Conservation (phyloP, 2,113 vertebrate genomes). For the Astatoreochromis straeleni region DNA sequence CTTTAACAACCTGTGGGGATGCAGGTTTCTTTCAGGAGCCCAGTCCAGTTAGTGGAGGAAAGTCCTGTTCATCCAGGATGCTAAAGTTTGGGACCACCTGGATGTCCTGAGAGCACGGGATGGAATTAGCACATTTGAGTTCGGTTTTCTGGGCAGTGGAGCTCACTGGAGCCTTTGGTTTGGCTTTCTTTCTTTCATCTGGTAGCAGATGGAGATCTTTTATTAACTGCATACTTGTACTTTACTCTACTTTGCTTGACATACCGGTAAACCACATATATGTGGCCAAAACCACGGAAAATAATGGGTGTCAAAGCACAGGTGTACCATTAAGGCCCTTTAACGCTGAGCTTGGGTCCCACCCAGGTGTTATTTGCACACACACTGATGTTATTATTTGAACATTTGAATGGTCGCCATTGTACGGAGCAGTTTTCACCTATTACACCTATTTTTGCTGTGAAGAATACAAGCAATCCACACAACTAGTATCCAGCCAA, state of each 20-base stretch:
- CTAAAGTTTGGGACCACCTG: not conserved
- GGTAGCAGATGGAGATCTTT: not conserved
- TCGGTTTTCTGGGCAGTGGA: not conserved
- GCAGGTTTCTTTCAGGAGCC: not conserved
- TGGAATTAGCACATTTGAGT: not conserved
- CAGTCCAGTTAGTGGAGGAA: not conserved
- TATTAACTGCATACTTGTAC: not conserved
- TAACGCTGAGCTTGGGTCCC: not conserved
- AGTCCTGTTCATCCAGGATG: not conserved
- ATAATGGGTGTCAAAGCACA: not conserved
- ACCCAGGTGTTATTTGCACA: not conserved
- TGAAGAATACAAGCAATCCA: not conserved
- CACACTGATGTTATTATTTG: not conserved
- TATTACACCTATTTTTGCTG: not conserved
- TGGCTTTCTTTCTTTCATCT: not conserved
- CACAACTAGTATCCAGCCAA: not conserved
- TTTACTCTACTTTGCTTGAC: not conserved
- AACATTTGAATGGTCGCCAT: not conserved
- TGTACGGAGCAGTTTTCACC: not conserved
- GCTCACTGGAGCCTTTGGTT: not conserved
- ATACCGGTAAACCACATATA: not conserved
- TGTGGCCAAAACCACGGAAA: not conserved
- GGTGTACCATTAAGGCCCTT: not conserved
- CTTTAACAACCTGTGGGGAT: not conserved
- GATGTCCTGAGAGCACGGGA: not conserved